These are phyloP conservation scores for Andricus curvator DNA, from an alignment of 2,888 invertebrate genomes.

Conservation along the genomic window DNA sequence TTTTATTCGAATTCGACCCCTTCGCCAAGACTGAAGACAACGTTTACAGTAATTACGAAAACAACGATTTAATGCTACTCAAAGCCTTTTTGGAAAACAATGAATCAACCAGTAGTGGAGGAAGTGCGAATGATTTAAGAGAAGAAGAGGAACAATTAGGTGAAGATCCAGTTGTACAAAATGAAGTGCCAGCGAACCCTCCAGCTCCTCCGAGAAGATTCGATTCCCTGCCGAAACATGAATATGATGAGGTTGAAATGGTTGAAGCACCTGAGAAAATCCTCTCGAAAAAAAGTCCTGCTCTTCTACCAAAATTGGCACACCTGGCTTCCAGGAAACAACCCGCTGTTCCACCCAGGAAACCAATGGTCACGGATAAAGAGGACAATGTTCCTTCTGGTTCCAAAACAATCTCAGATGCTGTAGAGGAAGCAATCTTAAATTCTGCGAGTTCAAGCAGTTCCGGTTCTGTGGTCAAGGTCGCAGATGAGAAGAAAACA, in stretches of 20 bases:
- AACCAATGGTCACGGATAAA: constrained; percentile 51
- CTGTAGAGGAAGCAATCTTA: constrained; percentile 36
- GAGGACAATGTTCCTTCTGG: constrained; percentile 60
- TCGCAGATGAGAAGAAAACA: constrained; percentile 60
- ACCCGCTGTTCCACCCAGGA: constrained; percentile 70
- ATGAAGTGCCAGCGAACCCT: constrained; percentile 75
- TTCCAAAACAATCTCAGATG: constrained; percentile 36
- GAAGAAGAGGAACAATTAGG: constrained; percentile 79
- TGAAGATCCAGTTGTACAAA: constrained; percentile 45
- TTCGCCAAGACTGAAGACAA: constrained; percentile 62
- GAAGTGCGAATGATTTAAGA: constrained; percentile 71
- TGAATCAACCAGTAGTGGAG: constrained; percentile 82
- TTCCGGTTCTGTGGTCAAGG: constrained; percentile 44
- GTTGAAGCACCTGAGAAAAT: constrained; percentile 54
- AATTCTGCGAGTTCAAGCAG: constrained; percentile 34
- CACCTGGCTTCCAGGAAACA: constrained; percentile 73
- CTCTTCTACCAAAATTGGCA: constrained; percentile 68
- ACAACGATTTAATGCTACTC: constrained; percentile 83
- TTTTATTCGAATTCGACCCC: constrained; percentile 71
- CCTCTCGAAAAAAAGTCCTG: constrained; percentile 65
- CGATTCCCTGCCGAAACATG: constrained; percentile 82
- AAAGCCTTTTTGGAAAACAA: constrained; percentile 86
- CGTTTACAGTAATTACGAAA: constrained; percentile 76
- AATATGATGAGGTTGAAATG: constrained; percentile 73
- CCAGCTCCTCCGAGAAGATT: constrained; percentile 83